Percentiles rank a stretch among this genome's conserved stretches.
These are phyloP conservation scores for Diachasma alloeum DNA, from an alignment of 1,140 invertebrate species.

Conservation along the genomic window DNA sequence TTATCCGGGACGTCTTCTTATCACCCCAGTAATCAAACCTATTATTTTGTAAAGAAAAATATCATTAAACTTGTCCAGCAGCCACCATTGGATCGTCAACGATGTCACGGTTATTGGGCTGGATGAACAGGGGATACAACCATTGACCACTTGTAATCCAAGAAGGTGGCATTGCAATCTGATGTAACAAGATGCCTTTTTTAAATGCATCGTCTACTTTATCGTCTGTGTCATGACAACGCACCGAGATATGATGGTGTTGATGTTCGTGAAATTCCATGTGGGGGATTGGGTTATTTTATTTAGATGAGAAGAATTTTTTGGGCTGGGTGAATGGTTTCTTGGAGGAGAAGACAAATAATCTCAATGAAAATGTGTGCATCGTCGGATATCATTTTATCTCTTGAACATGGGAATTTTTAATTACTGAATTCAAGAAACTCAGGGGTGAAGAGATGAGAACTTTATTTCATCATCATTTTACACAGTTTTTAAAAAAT, in stretches of 20 bases:
- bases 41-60: conserved; percentile 56
- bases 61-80: conserved; percentile 65
- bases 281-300: too few relatives aligned
- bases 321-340: too few relatives aligned
- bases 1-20: too few relatives aligned
- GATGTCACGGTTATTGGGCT: conserved; percentile 23
- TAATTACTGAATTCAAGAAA: too few relatives aligned
- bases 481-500: too few relatives aligned
- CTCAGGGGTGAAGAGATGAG: too few relatives aligned
- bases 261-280: conserved; percentile 53
- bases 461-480: too few relatives aligned
- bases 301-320: too few relatives aligned
- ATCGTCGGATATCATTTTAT: too few relatives aligned
- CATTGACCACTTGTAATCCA: conserved; percentile 23
- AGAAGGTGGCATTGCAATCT: conserved; percentile 44
- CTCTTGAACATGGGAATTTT: too few relatives aligned
- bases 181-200: conserved; percentile 54
- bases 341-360: too few relatives aligned
- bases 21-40: conserved; percentile 32
- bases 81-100: conserved; percentile 62
- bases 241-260: conserved; percentile 64
- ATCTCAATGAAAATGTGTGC: too few relatives aligned
- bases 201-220: conserved; percentile 56
- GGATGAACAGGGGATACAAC: conserved; percentile 55
- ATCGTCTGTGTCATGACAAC: conserved; percentile 62